Conservation (phyloP, 2,888 invertebrate genomes). For the Rhyacophila evoluta region DNA sequence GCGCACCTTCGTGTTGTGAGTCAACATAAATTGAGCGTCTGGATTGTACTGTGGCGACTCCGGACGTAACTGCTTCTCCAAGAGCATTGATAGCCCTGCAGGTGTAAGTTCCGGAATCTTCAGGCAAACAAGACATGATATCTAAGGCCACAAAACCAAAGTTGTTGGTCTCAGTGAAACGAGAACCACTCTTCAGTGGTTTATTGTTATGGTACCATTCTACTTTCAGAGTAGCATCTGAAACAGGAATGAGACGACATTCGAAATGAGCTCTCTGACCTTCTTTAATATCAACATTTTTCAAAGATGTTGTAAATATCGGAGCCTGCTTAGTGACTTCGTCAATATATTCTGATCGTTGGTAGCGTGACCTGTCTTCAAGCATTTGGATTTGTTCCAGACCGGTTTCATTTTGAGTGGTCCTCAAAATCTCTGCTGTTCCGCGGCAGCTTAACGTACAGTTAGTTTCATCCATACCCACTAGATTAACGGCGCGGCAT, state of each 20-base stretch:
- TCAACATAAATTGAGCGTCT: constrained; percentile 88
- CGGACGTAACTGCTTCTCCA: constrained; percentile 94
- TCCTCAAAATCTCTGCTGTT: constrained; percentile 84
- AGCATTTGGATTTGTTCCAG: constrained; percentile 90
- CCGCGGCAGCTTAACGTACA: constrained; percentile 80
- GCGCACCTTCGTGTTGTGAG: constrained; percentile 88
- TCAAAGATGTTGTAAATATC: constrained; percentile 91
- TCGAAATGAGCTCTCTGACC: constrained; percentile 96
- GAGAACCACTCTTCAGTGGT: constrained; percentile 91
- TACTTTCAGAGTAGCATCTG: constrained; percentile 92
- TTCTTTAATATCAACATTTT: constrained; percentile 93
- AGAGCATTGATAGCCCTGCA: constrained; percentile 92
- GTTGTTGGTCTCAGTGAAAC: constrained; percentile 96
- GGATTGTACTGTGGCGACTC: constrained; percentile 85
- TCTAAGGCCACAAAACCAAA: constrained; percentile 98
- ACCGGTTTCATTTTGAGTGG: constrained; percentile 89
- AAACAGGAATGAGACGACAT: constrained; percentile 92
- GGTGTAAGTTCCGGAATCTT: constrained; percentile 96
- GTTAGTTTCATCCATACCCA: constrained; percentile 89
- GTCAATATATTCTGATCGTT: constrained; percentile 80
- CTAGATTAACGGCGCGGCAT: constrained; percentile 90
- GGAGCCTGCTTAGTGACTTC: constrained; percentile 92
- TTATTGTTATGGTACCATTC: constrained; percentile 96
- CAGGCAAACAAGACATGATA: constrained; percentile 94
- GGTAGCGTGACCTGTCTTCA: constrained; percentile 86